Base-by-base conservation (phyloP, 2,888 invertebrate genomes). In the Phytoseiulus persimilis region DNA sequence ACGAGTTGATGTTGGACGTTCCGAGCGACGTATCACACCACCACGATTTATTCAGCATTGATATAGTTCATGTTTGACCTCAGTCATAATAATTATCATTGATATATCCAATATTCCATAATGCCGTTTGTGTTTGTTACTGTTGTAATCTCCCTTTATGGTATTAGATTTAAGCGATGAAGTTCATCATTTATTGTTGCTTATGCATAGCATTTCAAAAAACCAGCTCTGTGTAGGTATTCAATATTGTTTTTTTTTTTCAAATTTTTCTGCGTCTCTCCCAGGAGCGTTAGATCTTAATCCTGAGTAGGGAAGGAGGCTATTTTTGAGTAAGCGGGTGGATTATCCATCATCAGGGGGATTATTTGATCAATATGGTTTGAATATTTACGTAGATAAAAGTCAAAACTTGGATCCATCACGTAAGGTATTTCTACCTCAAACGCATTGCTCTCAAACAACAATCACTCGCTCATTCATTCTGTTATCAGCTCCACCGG, bases 181-280 rank as follows among this genome's bases (percentile, higher is more conserved):
- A 65, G 18, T 65, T 65, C 18, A 65, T 65, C 18, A 65, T 65
- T 65, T 65, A 65, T 65, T 65, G 65, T 65, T 65, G 65, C 65
- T 65, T 65, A 65, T 65, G 65, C 65, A 65, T 65, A 65, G 65
- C 65, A 65, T 65, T 65, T 65, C 65, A 65, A 65, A 65, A 65
- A 65, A 39, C 39, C 65, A 65, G 65, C 65, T 65, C 65, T 65
- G 65, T 65, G 65, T 65, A 65, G 18, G 65, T 65, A 65, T 23
- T 65, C 65, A 65, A 65, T 3, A 28, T 23, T 65, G 65, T 14
- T 65, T 65, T 65, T 39, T n/a, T 65, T 65, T 28, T 28, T 28
- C 14, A 18, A 23, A 18, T 65, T 65, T 65, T 65, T 65, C 65
- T 23, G 14, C 28, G 65, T 65, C 18, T 65, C 18, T 65, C 65